phyloP scores from a whole-genome alignment of 2,797 vertebrate genomes.

The Capromys pilorides region DNA sequence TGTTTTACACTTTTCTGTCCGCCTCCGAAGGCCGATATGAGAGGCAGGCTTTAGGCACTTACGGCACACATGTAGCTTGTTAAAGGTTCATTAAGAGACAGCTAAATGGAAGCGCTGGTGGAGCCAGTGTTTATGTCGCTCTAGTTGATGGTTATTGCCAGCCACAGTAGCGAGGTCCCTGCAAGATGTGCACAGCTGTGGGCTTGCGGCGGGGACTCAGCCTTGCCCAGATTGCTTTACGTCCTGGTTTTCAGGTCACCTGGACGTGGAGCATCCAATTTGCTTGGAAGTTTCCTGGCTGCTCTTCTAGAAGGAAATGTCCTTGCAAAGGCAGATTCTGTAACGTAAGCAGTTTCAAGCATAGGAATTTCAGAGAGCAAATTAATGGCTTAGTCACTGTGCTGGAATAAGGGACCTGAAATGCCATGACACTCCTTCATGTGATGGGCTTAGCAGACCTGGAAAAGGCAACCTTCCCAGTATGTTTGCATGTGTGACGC shows the following conservation, averaged over 20 bases:
- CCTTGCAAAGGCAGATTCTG: conserved; percentile 64
- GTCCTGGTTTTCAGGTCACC: conserved; percentile 63
- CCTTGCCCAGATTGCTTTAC: not conserved
- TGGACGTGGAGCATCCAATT: conserved; percentile 34
- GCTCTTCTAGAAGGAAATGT: conserved; percentile 71
- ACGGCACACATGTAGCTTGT: conserved; percentile 73
- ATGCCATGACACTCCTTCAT: conserved; percentile 11
- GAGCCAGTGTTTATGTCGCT: conserved; percentile 73
- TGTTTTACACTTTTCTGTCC: not conserved
- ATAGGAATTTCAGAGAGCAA: conserved; percentile 65
- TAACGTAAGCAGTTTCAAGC: conserved; percentile 51
- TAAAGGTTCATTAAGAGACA: conserved; percentile 74
- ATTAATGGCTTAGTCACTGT: conserved; percentile 54
- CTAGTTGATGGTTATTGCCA: conserved; percentile 74
- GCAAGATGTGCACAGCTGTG: not conserved
- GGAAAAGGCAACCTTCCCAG: not conserved
- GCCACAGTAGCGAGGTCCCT: conserved; percentile 61
- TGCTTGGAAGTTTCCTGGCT: conserved; percentile 70
- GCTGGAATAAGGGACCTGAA: conserved; percentile 48
- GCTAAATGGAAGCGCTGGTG: conserved; percentile 73
- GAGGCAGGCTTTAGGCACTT: conserved; percentile 48
- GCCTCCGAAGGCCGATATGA: conserved; percentile 37
- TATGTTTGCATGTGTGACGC: not conserved
- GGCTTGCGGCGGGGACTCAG: not conserved
- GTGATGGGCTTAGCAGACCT: conserved; percentile 58